Percentiles rank a stretch among this genome's conserved stretches.
phyloP scores from a whole-genome alignment of 2,797 vertebrate species.

The Nyctibius grandis region DNA sequence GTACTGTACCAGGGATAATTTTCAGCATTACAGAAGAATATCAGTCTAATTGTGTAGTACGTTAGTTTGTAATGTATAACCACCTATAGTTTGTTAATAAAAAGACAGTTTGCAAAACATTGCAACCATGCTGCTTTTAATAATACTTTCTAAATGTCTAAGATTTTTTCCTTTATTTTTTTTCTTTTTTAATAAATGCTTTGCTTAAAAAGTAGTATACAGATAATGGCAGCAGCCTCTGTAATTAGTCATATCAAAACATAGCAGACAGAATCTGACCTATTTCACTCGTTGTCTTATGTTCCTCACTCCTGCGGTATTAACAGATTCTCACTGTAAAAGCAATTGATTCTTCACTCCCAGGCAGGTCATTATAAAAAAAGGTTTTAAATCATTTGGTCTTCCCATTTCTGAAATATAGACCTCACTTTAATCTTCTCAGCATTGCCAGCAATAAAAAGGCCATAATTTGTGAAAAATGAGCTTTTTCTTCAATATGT shows the following conservation, averaged over 20 bases:
- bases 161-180: not conserved
- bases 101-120: not conserved
- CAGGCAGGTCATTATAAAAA: constrained; percentile 74
- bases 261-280: not conserved
- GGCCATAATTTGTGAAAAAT: constrained; percentile 75
- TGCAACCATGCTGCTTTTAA: not conserved
- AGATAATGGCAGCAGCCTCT: not conserved
- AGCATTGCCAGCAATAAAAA: constrained; percentile 71
- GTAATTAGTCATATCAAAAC: constrained; percentile 12
- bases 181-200: not conserved
- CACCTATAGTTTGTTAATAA: not conserved
- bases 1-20: not conserved
- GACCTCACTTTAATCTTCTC: constrained; percentile 75
- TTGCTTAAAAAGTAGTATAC: not conserved
- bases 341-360: constrained; percentile 74
- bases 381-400: constrained; percentile 74
- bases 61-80: no score
- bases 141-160: not conserved
- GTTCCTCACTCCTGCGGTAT: constrained; percentile 41
- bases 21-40: not conserved
- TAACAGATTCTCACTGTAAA: constrained; percentile 71
- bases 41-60: not conserved
- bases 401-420: constrained; percentile 75
- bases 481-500: constrained; percentile 61
- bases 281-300: not conserved